Evolutionary conservation across 2,888 invertebrate species (phyloP).

Genomic region (Prostheceraeus crozeri): DNA sequence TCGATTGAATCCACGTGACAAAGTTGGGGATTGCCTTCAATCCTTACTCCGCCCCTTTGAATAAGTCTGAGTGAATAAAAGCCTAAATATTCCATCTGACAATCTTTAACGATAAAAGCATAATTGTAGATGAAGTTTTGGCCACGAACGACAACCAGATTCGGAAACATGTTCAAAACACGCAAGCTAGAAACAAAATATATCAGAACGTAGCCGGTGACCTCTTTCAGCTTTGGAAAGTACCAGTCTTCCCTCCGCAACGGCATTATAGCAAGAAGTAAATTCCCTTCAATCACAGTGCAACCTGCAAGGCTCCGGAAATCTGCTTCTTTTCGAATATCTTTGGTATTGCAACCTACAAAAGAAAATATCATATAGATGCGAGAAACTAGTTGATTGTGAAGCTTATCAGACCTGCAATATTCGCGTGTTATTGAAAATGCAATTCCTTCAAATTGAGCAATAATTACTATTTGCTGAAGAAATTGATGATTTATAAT

Average conservation of each 20-base stretch:
- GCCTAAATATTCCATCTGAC: not conserved
- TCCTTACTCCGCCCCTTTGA: not conserved
- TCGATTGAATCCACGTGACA: not conserved
- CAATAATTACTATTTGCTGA: too few relatives aligned
- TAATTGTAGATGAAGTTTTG: not conserved
- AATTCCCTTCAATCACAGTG: slow-evolving; percentile 4
- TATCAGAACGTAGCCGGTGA: not conserved
- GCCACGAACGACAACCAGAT: not conserved
- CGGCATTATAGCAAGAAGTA: not conserved
- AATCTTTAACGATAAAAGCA: not conserved
- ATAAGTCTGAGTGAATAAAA: not conserved
- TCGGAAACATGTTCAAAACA: too few relatives aligned
- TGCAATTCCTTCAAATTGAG: too few relatives aligned
- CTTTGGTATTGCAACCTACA: slow-evolving; percentile 18
- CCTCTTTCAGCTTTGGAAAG: not conserved
- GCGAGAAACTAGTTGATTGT: too few relatives aligned
- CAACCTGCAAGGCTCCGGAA: not conserved
- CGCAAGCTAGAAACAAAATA: not conserved
- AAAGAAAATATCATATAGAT: too few relatives aligned
- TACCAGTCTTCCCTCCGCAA: too few relatives aligned
- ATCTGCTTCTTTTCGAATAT: slow-evolving; percentile 13
- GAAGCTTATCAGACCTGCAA: too few relatives aligned
- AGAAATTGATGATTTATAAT: too few relatives aligned
- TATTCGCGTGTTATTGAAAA: too few relatives aligned
- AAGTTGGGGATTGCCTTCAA: not conserved